Base-by-base conservation (phyloP, 2,113 vertebrate genomes). In the Ciconia boyciana region DNA sequence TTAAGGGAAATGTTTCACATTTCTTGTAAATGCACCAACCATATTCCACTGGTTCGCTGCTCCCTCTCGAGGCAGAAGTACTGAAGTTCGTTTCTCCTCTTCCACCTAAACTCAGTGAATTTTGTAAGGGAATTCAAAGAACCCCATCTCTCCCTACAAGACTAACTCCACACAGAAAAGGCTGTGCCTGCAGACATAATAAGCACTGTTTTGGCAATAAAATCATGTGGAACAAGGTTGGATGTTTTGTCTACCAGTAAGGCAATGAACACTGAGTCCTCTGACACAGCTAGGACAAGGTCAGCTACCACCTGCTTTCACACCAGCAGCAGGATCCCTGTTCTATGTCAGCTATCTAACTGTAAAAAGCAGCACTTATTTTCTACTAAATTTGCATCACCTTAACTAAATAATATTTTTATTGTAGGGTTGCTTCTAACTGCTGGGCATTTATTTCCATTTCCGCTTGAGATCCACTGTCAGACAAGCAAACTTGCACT, bases 1-100 rank as follows among this genome's bases (percentile, higher is more conserved):
- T 72, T 51, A 48, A 76, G 28, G 54, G 58, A 77, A 77, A 77
- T 1, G 19, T 44, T 92, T 78, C 79, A 28, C 16, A 18, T 54
- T 90, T 88, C 66, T 48, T 31, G 31, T 80, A 72, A 83, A 55
- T 0, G 3, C 44, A 88, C 15, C 58, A 29, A 57, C 6, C 11
- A 3, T 13, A 24, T 86, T 91, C 18, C 32, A 34, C 24, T 62
- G 82, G 87, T 57, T 91, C 1, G 3, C 66, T 96, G 94, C 96
- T 96, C 96, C 96, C 96, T 93, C 96, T 96, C 0, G 78, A 96
- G 96, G 96, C 58, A 88, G 49, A 96, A 88, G 31, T 26, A 28
- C 25, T 58, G 22, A 95, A 95, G 51, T 77, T 83, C 70, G 1
- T 25, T 70, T 82, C 51, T 60, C 68, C 44, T 52, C 0, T 62